These are phyloP conservation scores for Sylvietta virens DNA, from an alignment of 2,113 vertebrate genomes.

Conservation along the genomic window DNA sequence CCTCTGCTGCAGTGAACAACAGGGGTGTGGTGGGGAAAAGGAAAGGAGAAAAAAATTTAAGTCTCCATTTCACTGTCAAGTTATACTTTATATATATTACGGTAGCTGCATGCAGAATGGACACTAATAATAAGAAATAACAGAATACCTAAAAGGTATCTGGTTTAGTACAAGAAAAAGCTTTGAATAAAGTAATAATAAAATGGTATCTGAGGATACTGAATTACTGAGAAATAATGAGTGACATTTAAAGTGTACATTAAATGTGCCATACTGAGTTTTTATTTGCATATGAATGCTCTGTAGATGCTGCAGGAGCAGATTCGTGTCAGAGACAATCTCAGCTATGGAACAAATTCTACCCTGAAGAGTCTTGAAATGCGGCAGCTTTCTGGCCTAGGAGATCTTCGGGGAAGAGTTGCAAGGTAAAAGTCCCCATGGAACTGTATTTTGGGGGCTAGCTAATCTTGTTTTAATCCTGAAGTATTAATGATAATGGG, in stretches of 20 bases:
- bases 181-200: neutral
- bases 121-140: neutral
- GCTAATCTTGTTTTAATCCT: neutral
- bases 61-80: neutral
- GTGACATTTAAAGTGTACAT: neutral
- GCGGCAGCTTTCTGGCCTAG: constrained; percentile 75
- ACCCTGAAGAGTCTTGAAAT: constrained; percentile 79
- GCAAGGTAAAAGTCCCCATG: constrained; percentile 60
- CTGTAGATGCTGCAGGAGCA: constrained; percentile 75
- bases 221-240: neutral
- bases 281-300: constrained; percentile 33
- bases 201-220: neutral
- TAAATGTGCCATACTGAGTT: neutral
- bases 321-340: constrained; percentile 78
- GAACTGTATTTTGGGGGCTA: neutral
- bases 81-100: neutral
- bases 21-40: neutral
- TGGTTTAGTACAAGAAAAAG: neutral
- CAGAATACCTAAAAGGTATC: neutral
- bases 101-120: neutral
- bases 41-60: neutral
- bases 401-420: constrained; percentile 78
- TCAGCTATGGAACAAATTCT: constrained; percentile 77
- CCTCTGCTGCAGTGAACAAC: neutral
- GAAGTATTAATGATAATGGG: neutral